Evolutionary conservation across 2,888 invertebrate species (phyloP).

Genomic region (Drosophila cracens): DNA sequence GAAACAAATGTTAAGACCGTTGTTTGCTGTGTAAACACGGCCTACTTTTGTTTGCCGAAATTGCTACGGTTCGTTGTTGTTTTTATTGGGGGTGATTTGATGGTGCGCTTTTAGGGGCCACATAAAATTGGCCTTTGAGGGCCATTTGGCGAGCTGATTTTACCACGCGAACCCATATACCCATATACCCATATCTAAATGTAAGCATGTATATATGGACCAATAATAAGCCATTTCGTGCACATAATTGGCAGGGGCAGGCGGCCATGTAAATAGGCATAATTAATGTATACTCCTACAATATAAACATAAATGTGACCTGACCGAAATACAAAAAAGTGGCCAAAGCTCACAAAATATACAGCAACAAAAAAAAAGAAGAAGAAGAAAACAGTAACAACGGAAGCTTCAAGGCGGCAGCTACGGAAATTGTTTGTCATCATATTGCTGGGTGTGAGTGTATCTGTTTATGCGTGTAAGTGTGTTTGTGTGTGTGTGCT

Average conservation of each 20-base stretch:
- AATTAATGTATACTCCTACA: slow-evolving; percentile 73
- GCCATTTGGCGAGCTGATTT: slow-evolving; percentile 69
- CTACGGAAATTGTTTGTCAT: slow-evolving; percentile 67
- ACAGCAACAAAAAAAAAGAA: slow-evolving; percentile 1
- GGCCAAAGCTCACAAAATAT: slow-evolving; percentile 32
- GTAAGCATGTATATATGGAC: slow-evolving; percentile 51
- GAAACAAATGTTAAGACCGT: slow-evolving; percentile 50
- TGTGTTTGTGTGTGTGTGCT: slow-evolving; percentile 4
- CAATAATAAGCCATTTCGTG: slow-evolving; percentile 78
- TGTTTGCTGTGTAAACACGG: slow-evolving; percentile 58
- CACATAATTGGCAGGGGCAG: slow-evolving; percentile 71
- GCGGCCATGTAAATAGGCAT: slow-evolving; percentile 71
- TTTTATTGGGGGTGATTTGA: slow-evolving; percentile 41
- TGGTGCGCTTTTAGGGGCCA: slow-evolving; percentile 64
- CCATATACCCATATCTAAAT: slow-evolving; percentile 15
- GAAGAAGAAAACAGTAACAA: slow-evolving; percentile 10
- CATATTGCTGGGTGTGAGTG: slow-evolving; percentile 2
- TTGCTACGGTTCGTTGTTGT: slow-evolving; percentile 16
- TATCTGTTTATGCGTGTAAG: neutral
- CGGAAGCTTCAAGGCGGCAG: slow-evolving; percentile 53
- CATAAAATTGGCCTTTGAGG: slow-evolving; percentile 66
- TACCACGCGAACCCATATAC: slow-evolving; percentile 29
- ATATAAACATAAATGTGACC: slow-evolving; percentile 75
- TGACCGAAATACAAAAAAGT: slow-evolving; percentile 69
- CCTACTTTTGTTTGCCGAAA: slow-evolving; percentile 66